A percentile compares a stretch with the other conserved stretches of the same genome.
phyloP scores from a whole-genome alignment of 2,888 invertebrate species.

The Drosophila mayaguana region DNA sequence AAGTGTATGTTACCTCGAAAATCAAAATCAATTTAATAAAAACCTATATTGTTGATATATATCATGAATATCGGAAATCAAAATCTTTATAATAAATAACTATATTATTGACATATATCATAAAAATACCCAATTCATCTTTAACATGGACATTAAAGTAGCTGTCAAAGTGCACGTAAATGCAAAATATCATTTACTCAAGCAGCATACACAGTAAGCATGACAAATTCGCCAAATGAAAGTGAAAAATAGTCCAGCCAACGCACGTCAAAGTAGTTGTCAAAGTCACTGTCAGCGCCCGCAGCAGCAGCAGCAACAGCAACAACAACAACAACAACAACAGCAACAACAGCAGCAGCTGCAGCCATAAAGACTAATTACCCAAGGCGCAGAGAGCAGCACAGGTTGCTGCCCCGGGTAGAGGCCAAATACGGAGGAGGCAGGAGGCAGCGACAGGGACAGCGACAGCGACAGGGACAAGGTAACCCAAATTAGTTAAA shows the following conservation, averaged over 20 bases:
- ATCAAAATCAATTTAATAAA: neutral
- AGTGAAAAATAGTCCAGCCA: neutral
- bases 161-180: conserved; percentile 4
- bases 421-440: neutral
- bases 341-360: conserved; percentile 48
- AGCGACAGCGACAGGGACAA: neutral
- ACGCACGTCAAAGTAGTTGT: conserved; percentile 1
- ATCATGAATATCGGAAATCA: too few species aligned
- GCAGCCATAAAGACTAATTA: conserved; percentile 73
- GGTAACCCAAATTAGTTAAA: conserved; percentile 74
- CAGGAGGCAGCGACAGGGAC: conserved; percentile 7
- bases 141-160: neutral
- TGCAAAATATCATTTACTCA: neutral
- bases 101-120: neutral
- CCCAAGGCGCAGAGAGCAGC: conserved; percentile 28
- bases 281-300: conserved; percentile 14
- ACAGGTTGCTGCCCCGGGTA: conserved; percentile 20
- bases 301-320: neutral
- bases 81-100: too few species aligned
- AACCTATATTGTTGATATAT: neutral
- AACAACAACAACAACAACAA: conserved; percentile 29
- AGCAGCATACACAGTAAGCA: too few species aligned
- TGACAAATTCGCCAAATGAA: neutral
- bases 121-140: fast-evolving
- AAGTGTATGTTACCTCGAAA: neutral